Conservation (phyloP, 2,888 invertebrate genomes). For the Ashinkailepas kermadecensis region DNA sequence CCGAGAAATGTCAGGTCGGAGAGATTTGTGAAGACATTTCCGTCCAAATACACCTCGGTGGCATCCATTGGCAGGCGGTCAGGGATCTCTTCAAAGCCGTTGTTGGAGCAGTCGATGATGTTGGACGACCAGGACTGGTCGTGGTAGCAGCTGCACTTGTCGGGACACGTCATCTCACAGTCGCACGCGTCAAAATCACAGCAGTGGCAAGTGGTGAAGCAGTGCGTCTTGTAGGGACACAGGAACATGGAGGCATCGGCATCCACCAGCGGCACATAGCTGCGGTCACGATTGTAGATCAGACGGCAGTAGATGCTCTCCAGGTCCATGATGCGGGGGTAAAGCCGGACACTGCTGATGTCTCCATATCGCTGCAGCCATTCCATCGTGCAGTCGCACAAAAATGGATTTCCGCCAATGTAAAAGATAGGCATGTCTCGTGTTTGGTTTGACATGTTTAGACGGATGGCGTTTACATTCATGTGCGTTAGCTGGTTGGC, state of each 20-base stretch:
- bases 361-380: conserved; percentile 81
- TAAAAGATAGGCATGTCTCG: conserved; percentile 70
- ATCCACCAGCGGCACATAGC: conserved; percentile 65
- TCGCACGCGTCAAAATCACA: conserved; percentile 88
- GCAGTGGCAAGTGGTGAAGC: conserved; percentile 79
- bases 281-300: conserved; percentile 65
- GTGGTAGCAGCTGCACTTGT: conserved; percentile 79
- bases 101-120: conserved; percentile 71
- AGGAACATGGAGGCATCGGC: conserved; percentile 73
- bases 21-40: conserved; percentile 66
- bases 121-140: conserved; percentile 80
- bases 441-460: conserved; percentile 60
- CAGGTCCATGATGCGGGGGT: conserved; percentile 72
- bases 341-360: conserved; percentile 67
- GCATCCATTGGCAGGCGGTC: conserved; percentile 84
- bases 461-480: conserved; percentile 43
- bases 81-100: conserved; percentile 48
- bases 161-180: conserved; percentile 85
- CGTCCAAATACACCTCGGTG: conserved; percentile 77
- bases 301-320: conserved; percentile 74
- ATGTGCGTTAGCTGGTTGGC: conserved; percentile 63
- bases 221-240: conserved; percentile 75
- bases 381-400: conserved; percentile 85
- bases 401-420: conserved; percentile 75
- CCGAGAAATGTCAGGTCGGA: conserved; percentile 79